Base-by-base conservation (phyloP, 1,140 invertebrate species). In the Drosophila nasuta region DNA sequence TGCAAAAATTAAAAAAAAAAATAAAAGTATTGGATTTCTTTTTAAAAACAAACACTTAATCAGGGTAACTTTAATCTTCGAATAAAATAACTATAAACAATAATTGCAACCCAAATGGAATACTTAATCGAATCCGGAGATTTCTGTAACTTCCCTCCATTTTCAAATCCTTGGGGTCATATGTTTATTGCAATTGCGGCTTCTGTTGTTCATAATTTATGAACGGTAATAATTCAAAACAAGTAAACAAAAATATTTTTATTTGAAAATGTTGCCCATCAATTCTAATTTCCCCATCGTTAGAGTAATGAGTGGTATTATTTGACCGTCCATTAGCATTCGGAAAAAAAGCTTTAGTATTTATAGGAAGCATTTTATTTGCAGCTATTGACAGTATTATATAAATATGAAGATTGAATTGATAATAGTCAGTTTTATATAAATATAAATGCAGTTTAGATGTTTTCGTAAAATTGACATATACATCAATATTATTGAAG, bases 281-380 rank as follows among this genome's bases (percentile, higher is more conserved):
- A 43, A 58, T 43, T 58, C 35, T 7, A 43, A 43, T 28, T 38
- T 38, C 17, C 35, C 11, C n/a, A 25, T 58, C 41, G 41, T 43
- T 43, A 43, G 3, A 13, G 5, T 43, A 43, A 43, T 13, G 41
- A 3, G n/a, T 5, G 41, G 11, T 5, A n/a, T 43, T 43, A 43
- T 43, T 43, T 13, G 11, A 43, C 41, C 41, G 11, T 43, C 41
- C 41, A 43, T 43, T 43, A 43, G 41, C n/a, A n/a, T 13, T 43
- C 11, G 13, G n/a, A 43, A 43, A 43, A 43, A 43, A 3, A 43
- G 5, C 41, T n/a, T 43, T 13, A 13, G n/a, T 13, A 43, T 5
- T 3, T n/a, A 43, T 43, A n/a, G 20, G 20, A 20, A 20, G 20
- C 20, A 20, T 13, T 43, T 43, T 43, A 2, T 43, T 11, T 13